These are phyloP conservation scores for Leptatherina wallacei DNA, from an alignment of 2,797 vertebrate genomes.

Conservation along the genomic window DNA sequence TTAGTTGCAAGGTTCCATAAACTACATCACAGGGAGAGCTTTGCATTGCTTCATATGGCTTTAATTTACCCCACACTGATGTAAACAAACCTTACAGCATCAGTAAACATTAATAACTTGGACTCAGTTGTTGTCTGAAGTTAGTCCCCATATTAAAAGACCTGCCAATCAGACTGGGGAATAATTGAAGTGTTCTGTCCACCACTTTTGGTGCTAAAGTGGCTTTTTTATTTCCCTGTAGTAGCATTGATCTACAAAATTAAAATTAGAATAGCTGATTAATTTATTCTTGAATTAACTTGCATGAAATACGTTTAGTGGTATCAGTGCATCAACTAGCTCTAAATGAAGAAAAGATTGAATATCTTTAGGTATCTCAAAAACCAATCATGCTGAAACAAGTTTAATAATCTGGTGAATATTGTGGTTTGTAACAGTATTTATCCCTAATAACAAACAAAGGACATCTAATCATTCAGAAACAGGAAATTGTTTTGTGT, in stretches of 20 bases:
- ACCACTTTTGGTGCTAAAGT: conserved; percentile 17
- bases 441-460: conserved; percentile 35
- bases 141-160: conserved; percentile 58
- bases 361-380: conserved; percentile 29
- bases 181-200: conserved; percentile 22
- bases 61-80: conserved; percentile 46
- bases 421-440: conserved; percentile 31
- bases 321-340: conserved; percentile 32
- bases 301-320: conserved; percentile 35
- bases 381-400: conserved; percentile 46
- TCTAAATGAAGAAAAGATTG: conserved; percentile 18
- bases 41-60: conserved; percentile 46
- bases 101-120: conserved; percentile 73
- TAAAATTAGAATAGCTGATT: conserved; percentile 1
- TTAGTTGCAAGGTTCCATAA: conserved; percentile 39
- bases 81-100: conserved; percentile 69
- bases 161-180: conserved; percentile 38
- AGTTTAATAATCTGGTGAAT: not conserved
- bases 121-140: conserved; percentile 46
- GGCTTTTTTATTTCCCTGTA: not conserved
- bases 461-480: conserved; percentile 13
- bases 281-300: conserved; percentile 24
- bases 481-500: conserved; percentile 28
- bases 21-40: conserved; percentile 31
- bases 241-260: conserved; percentile 6